Conservation (phyloP, 1,140 invertebrate species). For the Cecropterus lyciades region DNA sequence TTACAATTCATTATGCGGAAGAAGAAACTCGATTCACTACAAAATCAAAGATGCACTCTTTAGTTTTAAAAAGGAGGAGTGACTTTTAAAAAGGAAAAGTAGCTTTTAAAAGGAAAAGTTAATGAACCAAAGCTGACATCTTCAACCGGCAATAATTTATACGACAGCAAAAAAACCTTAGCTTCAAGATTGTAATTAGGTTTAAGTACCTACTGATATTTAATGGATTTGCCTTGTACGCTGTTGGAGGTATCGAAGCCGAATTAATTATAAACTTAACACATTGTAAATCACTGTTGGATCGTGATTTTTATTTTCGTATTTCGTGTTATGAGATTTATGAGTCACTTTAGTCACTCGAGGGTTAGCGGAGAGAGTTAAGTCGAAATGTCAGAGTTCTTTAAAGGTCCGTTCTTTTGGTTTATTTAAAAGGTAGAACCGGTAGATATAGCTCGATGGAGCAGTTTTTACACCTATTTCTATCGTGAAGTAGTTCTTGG, state of each 20-base stretch:
- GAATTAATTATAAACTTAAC: slow-evolving; percentile 28
- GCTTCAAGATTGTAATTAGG: slow-evolving; percentile 28
- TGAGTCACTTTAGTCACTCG: slow-evolving; percentile 11
- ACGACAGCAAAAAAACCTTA: slow-evolving; percentile 20
- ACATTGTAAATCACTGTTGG: slow-evolving; percentile 14
- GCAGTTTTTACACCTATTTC: too few relatives aligned
- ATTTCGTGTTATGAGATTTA: slow-evolving; percentile 15
- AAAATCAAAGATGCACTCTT: slow-evolving; percentile 13
- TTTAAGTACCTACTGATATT: slow-evolving; percentile 20
- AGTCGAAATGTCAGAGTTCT: too few relatives aligned
- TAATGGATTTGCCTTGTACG: slow-evolving; percentile 22
- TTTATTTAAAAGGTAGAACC: too few relatives aligned
- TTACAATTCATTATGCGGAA: slow-evolving; percentile 1
- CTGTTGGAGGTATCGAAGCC: slow-evolving; percentile 16
- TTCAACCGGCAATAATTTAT: slow-evolving; percentile 35
- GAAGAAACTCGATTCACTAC: slow-evolving; percentile 7
- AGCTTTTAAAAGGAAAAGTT: slow-evolving; percentile 33
- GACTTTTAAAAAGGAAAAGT: slow-evolving; percentile 31
- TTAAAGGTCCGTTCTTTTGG: too few relatives aligned
- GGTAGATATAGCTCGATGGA: too few relatives aligned
- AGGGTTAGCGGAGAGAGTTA: too few relatives aligned
- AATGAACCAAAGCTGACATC: slow-evolving; percentile 32
- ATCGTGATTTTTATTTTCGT: slow-evolving; percentile 6
- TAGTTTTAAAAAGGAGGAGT: slow-evolving; percentile 18
- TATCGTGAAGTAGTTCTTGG: too few relatives aligned